Base-by-base conservation (phyloP, 2,888 invertebrate genomes). In the Lithosia quadra region DNA sequence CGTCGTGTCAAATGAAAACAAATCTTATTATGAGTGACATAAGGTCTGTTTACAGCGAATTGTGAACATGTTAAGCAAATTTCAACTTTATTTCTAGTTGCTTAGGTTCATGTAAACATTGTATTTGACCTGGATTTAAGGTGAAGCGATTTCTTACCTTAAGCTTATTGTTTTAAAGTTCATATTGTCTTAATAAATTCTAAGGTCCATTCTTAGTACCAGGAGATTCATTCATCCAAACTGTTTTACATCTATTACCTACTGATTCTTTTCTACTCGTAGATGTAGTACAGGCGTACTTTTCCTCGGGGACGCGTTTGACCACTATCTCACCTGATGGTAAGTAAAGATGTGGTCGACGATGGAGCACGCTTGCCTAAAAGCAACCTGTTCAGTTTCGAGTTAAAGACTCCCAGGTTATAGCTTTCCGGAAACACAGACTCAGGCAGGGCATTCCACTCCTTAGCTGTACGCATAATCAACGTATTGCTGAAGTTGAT, bases 141-240 rank as follows among this genome's bases (percentile, higher is more conserved):
- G 22, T 10, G 33, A 39, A 58, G 34, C 63, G 34, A 63, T 15
- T 55, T 53, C 13, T 21, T 21, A 15, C 53, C 43, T 34, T 34
- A 22, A 22, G 0, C 0, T 1, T 0, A 1, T 21, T 0, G 4
- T 8, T 2, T 22, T 53, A 64, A 39, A 28, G 28, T 64, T 39
- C 24, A 10, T 64, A 36, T 64, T 56, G 7, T 11, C 18, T 39
- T 53, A 53, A 21, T 21, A 13, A 18, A n/a, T 33, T n/a, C 8
- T 11, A 13, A 33, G 13, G 21, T 53, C 21, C 21, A 9, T 59
- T n/a, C 21, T 13, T 21, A 24, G 22, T 28, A n/a, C 28, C 0
- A 13, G 28, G 15, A n/a, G 33, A 34, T 55, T 33, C 53, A 63
- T 62, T 49, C 49, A 43, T 62, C 13, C 8, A 62, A 49, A 55